phyloP scores from a whole-genome alignment of 2,113 vertebrate species.

The Ciconia stormi region DNA sequence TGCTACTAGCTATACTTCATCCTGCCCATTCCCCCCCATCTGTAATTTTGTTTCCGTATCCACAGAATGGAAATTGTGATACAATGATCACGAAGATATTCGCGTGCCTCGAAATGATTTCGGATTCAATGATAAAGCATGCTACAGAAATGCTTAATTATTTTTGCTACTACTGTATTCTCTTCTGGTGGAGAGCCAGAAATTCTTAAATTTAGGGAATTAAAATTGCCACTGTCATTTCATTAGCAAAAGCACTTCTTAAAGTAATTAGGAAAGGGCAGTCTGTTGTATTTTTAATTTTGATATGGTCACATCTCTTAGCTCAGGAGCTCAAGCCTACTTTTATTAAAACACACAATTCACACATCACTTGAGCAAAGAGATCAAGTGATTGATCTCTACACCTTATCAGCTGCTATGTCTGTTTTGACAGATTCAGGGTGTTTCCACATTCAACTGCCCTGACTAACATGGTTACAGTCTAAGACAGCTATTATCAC shows the following conservation, averaged over 20 bases:
- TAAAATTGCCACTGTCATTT: background rate
- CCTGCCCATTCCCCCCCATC: background rate
- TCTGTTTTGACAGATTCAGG: background rate
- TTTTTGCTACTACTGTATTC: background rate
- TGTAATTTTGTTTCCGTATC: background rate
- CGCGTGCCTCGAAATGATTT: background rate
- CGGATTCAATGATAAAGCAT: background rate
- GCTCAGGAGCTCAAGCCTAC: background rate
- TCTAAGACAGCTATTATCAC: background rate
- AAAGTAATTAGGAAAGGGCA: background rate
- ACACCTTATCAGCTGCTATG: background rate
- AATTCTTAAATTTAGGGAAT: background rate
- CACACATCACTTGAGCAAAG: background rate
- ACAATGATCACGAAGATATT: background rate
- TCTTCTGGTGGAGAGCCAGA: background rate
- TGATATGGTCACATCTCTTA: background rate
- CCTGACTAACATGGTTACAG: background rate
- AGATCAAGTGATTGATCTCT: background rate
- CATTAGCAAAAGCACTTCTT: background rate
- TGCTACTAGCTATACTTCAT: background rate
- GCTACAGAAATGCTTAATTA: background rate
- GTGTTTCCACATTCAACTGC: background rate
- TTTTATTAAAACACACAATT: background rate
- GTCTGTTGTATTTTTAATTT: background rate
- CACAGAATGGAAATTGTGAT: background rate